Evolutionary conservation across 2,797 vertebrate species (phyloP).

Genomic region (Tokudaia muenninki): DNA sequence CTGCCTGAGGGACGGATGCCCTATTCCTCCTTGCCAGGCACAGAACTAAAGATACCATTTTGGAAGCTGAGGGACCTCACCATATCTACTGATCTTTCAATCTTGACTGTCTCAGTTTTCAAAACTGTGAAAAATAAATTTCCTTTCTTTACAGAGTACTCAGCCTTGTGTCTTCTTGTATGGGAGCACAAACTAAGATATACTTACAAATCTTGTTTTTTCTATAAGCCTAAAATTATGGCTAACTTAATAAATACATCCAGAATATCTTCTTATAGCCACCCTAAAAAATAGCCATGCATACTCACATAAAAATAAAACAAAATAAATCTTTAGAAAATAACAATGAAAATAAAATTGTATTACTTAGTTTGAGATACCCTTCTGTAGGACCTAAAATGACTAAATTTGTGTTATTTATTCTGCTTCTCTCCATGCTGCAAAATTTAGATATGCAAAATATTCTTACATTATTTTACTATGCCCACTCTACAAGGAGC

Average conservation of each 20-base stretch:
- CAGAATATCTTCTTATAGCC: not conserved
- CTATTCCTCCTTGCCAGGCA: not conserved
- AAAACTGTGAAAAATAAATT: not conserved
- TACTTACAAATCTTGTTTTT: not conserved
- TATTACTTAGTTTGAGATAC: not conserved
- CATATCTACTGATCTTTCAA: not conserved
- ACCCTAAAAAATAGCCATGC: not conserved
- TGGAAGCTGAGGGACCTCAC: too few species aligned
- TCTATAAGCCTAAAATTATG: not conserved
- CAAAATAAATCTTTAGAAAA: not conserved
- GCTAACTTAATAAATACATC: not conserved
- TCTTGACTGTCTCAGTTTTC: not conserved
- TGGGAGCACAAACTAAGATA: not conserved
- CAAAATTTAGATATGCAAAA: not conserved
- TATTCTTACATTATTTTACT: not conserved
- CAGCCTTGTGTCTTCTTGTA: not conserved
- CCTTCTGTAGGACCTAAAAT: not conserved
- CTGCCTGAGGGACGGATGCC: too few species aligned
- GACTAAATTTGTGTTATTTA: not conserved
- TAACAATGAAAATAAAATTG: not conserved
- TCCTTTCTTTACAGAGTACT: not conserved
- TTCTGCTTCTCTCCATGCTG: not conserved
- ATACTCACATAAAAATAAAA: not conserved
- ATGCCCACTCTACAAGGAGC: not conserved
- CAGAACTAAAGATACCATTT: not conserved